Evolutionary conservation across 2,888 invertebrate genomes (phyloP), one percentile per base, ranked within the genome.

Genomic region (Apamea monoglypha): DNA sequence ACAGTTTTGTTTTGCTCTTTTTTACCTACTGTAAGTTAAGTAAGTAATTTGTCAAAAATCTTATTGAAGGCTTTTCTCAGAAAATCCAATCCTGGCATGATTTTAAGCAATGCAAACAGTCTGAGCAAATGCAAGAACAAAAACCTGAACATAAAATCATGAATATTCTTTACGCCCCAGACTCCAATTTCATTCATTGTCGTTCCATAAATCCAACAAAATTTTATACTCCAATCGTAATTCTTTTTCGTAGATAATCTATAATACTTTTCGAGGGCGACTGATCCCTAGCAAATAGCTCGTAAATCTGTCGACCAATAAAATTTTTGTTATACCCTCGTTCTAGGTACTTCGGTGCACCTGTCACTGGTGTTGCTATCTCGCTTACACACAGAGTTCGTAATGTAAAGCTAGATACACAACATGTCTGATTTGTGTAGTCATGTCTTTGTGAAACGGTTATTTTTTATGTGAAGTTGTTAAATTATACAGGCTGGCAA

Each of bases 361-460:
- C 94, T 93, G 94, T 87, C 92, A 90, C 93, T 88, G 87, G 73
- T 85, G 67, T 82, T 87, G 83, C 89, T 87, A 77, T 90, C 91
- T 84, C 89, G 85, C 87, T 91, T 84, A 67, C 84, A 83, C 91
- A 44, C 29, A 71, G 44, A 71, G 74, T 81, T 76, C 70, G 68
- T 84, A 74, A 76, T 47, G 61, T 87, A 84, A 86, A 81, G 84
- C 76, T 81, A 64, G 79, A 68, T 53, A 53, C 64, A 78, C 78
- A 78, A 53, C 32, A 32, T 18, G 25, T 25, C 25, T 47, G 12
- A 47, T 47, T 29, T 68, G 12, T 47, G 44, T 44, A 68, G 44
- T 68, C n/a, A 67, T 40, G 16, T 68, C n/a, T 44, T 18, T 47
- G 12, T 21, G 47, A 36, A 64, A 36, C 25, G 36, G 5, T 64